phyloP scores from a whole-genome alignment of 2,797 vertebrate genomes.

The Ctenosaura bakeri region DNA sequence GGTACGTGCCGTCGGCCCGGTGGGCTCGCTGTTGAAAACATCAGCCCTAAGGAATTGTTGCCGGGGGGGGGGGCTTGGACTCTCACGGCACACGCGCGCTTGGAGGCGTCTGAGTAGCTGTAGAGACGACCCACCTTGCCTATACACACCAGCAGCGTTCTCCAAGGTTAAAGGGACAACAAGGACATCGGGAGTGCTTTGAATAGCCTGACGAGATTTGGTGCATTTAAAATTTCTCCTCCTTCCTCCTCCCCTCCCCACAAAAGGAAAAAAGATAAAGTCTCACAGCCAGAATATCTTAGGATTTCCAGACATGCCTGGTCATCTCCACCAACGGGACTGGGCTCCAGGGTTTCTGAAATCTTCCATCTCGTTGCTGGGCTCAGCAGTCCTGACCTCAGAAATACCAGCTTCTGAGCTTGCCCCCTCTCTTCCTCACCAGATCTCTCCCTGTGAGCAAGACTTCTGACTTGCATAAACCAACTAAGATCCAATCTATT shows the following conservation, averaged over 20 bases:
- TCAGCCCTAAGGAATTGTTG: slow-evolving; percentile 27
- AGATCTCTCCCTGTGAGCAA: slow-evolving; percentile 65
- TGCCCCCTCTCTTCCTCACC: slow-evolving; percentile 53
- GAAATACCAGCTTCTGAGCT: slow-evolving; percentile 47
- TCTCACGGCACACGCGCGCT: neutral
- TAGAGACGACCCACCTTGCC: slow-evolving; percentile 68
- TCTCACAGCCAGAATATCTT: slow-evolving; percentile 42
- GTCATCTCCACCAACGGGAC: slow-evolving; percentile 33
- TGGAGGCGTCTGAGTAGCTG: slow-evolving; percentile 56
- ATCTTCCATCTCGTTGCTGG: slow-evolving; percentile 22
- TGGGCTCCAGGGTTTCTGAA: slow-evolving; percentile 48
- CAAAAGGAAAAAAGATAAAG: neutral
- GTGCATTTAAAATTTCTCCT: neutral
- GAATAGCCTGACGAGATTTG: slow-evolving; percentile 4
- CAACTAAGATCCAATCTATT: slow-evolving; percentile 76
- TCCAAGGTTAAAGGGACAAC: slow-evolving; percentile 22
- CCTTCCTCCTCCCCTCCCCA: neutral
- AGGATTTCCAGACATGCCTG: slow-evolving; percentile 38
- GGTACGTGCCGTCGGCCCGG: slow-evolving; percentile 64
- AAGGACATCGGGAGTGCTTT: slow-evolving; percentile 52
- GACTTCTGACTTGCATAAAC: slow-evolving; percentile 61
- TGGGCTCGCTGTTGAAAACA: slow-evolving; percentile 46
- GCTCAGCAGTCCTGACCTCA: slow-evolving; percentile 54
- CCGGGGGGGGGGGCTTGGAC: neutral
- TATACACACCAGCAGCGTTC: slow-evolving; percentile 78